Evolutionary conservation across 2,797 vertebrate species (phyloP), one percentile per base, ranked within the genome.

Genomic region (Hippoglossus hippoglossus): DNA sequence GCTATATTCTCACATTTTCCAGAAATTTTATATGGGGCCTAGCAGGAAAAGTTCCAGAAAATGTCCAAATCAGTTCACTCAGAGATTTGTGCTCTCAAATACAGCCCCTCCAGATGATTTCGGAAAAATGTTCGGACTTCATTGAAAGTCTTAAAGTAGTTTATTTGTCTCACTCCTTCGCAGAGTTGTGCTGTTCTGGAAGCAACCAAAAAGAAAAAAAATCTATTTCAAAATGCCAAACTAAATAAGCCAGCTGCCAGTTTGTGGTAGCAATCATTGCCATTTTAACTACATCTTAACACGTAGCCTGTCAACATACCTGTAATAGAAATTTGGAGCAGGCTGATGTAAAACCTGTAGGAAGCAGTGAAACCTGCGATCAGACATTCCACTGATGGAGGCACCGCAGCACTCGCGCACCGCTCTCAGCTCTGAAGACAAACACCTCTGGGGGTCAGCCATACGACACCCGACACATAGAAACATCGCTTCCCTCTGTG

Each of bases 291-390:
- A 2, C 36, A 0, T 9, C 28, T 44, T 67, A 74, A 73, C 47
- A 46, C 22, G 19, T 22, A 60, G 25, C 36, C 66, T 67, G 58
- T 73, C 72, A 68, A 24, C 57, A 53, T 15, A 10, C 25, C 53
- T 11, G 46, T 58, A 26, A n/a, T 24, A 49, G 60, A 12, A 67
- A 50, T 22, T 22, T n/a, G 18, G 18, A 36, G 61, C 15, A 11
- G 65, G 65, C 41, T 73, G 71, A 78, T 61, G 76, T 66, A 73
- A 80, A 79, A 61, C 28, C 36, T 62, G 60, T 3, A 47, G 51
- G 47, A 71, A 71, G 71, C 75, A 11, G 72, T 64, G 67, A 63
- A 81, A 79, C 49, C 58, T 77, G 58, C 72, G 57, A 70, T 70
- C 73, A 63, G 53, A 56, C 41, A 39, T 51, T 12, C 50, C 13